Evolutionary conservation across 1,140 invertebrate species (phyloP).

Genomic region (Sycobia sp.): DNA sequence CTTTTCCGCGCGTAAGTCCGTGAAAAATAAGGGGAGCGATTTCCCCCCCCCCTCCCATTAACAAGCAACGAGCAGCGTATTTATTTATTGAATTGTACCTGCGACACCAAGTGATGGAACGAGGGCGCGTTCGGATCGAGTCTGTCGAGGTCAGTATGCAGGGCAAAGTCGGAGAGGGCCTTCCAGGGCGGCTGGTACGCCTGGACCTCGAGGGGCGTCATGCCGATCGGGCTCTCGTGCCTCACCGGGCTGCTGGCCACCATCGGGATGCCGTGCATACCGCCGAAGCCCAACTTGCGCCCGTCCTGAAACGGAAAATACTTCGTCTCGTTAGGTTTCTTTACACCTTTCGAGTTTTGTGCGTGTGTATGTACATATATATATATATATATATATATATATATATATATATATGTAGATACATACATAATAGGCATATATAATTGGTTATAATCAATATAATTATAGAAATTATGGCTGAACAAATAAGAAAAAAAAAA

Average conservation of each 20-base stretch:
- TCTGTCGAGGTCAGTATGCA: slow-evolving; percentile 89
- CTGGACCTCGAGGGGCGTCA: slow-evolving; percentile 88
- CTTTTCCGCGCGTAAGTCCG: too few species aligned
- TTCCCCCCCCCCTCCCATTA: too few species aligned
- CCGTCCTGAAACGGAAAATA: slow-evolving; percentile 77
- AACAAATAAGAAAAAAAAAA: too few species aligned
- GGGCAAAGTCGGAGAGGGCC: slow-evolving; percentile 91
- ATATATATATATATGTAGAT: too few species aligned
- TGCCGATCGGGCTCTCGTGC: slow-evolving; percentile 86
- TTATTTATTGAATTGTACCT: slow-evolving; percentile 73
- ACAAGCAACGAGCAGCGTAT: too few species aligned
- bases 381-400: too few species aligned
- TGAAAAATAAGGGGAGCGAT: too few species aligned
- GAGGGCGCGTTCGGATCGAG: slow-evolving; percentile 85
- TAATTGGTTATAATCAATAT: too few species aligned
- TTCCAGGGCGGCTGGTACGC: slow-evolving; percentile 98
- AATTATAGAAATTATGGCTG: too few species aligned
- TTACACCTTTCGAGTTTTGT: too few species aligned
- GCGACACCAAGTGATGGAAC: slow-evolving; percentile 94
- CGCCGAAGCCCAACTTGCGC: slow-evolving; percentile 86
- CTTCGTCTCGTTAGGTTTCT: slow-evolving; percentile 44
- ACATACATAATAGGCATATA: too few species aligned
- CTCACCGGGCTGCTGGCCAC: slow-evolving; percentile 93
- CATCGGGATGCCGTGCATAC: slow-evolving; percentile 95
- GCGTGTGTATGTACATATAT: too few species aligned